Percentiles rank a stretch among this genome's conserved stretches.
phyloP scores from a whole-genome alignment of 2,797 vertebrate species.

The Anguilla obscura region DNA sequence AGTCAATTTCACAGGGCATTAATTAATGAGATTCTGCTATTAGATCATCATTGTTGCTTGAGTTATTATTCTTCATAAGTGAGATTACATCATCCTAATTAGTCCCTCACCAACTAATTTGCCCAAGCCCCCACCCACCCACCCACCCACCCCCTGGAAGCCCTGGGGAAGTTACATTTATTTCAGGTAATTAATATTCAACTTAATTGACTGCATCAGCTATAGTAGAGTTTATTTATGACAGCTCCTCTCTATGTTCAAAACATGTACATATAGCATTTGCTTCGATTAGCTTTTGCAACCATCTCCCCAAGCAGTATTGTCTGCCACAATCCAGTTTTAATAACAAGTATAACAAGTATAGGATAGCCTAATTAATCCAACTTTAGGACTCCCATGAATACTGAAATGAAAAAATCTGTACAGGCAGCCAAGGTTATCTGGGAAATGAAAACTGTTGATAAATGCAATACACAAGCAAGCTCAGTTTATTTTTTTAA shows the following conservation, averaged over 20 bases:
- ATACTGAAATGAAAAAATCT: not conserved
- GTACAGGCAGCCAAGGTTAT: constrained; percentile 12
- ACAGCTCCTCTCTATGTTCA: not conserved
- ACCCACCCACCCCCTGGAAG: constrained; percentile 40
- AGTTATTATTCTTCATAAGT: constrained; percentile 70
- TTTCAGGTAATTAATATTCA: constrained; percentile 61
- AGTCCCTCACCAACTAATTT: constrained; percentile 70
- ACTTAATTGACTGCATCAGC: constrained; percentile 4
- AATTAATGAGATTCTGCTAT: constrained; percentile 75
- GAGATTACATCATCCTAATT: constrained; percentile 77
- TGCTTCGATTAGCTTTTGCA: not conserved
- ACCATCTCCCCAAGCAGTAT: not conserved
- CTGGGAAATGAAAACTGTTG: not conserved
- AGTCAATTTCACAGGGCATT: constrained; percentile 72
- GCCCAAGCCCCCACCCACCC: constrained; percentile 56
- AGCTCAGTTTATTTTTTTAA: not conserved
- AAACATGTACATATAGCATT: constrained; percentile 1
- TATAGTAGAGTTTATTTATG: not conserved
- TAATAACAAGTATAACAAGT: constrained; percentile 13
- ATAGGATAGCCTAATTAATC: not conserved
- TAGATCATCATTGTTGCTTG: constrained; percentile 72
- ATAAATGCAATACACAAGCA: not conserved
- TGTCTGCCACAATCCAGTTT: not conserved
- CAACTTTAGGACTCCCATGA: not conserved
- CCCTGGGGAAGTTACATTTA: constrained; percentile 68